A percentile compares a stretch with the other conserved stretches of the same genome.
Evolutionary conservation across 2,888 invertebrate genomes (phyloP).

Genomic region (Gastracanthus pulcherrimus): DNA sequence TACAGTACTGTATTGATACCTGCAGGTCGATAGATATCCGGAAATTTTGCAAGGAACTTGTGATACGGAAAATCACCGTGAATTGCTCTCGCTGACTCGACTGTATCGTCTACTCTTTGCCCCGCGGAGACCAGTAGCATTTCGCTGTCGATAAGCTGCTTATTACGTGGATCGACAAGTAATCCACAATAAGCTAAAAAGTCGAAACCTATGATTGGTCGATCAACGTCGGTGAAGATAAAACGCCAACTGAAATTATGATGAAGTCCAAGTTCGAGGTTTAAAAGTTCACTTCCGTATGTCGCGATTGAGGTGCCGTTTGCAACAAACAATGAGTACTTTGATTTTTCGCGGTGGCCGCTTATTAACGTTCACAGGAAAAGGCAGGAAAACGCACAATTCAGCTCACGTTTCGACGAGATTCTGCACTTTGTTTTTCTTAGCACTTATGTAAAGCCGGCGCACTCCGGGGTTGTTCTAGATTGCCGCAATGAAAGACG

Average conservation of each 20-base stretch:
- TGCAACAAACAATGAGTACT: not conserved
- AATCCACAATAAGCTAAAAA: not conserved
- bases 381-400: not conserved
- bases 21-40: not conserved
- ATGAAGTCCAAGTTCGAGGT: not conserved
- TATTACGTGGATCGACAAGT: not conserved
- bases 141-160: not conserved
- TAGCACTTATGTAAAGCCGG: not conserved
- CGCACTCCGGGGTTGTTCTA: not conserved
- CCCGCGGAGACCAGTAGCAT: too few species aligned
- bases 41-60: not conserved
- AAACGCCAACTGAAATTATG: not conserved
- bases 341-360: not conserved
- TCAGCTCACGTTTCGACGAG: not conserved
- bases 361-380: not conserved
- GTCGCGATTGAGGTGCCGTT: not conserved
- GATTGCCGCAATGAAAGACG: constrained; percentile 30
- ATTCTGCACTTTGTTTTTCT: not conserved
- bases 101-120: too few species aligned
- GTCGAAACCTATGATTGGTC: constrained; percentile 19
- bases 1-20: not conserved
- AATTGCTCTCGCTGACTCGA: not conserved
- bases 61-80: not conserved
- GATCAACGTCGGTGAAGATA: not conserved
- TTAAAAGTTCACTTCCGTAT: not conserved